Conservation (phyloP, 2,113 vertebrate species). For the Scopus umbretta region DNA sequence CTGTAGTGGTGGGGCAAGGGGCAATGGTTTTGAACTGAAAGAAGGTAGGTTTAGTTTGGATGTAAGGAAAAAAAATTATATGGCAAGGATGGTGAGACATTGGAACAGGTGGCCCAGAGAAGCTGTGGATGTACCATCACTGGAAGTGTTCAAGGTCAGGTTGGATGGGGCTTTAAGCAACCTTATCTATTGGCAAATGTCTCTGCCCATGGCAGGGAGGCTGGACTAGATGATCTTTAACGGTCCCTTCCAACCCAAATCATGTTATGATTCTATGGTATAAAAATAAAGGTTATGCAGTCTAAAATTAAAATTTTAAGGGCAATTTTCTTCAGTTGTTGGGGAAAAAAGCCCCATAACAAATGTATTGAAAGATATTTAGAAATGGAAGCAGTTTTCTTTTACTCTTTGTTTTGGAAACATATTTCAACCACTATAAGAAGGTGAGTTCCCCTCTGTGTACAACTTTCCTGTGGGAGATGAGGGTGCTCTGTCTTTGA, state of each 20-base stretch:
- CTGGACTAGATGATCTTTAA: not conserved
- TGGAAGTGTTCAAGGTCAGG: not conserved
- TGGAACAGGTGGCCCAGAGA: not conserved
- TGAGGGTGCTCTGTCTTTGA: not conserved
- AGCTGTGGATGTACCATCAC: not conserved
- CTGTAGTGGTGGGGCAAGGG: not conserved
- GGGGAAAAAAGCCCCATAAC: too few relatives aligned
- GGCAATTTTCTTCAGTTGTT: not conserved
- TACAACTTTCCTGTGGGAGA: not conserved
- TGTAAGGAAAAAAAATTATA: not conserved
- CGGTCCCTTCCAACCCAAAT: not conserved
- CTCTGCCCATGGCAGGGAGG: not conserved
- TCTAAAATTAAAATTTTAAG: not conserved
- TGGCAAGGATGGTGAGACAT: not conserved
- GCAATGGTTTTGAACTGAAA: not conserved
- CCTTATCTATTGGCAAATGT: not conserved
- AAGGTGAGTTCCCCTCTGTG: fast-evolving
- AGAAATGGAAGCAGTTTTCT: not conserved
- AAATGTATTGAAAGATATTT: not conserved
- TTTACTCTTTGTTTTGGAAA: not conserved
- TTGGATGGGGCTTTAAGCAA: not conserved
- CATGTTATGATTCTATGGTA: not conserved
- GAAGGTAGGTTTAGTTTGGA: not conserved
- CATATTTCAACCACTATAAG: not conserved
- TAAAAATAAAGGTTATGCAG: not conserved